Evolutionary conservation across 2,797 vertebrate genomes (phyloP).

Genomic region (Enteromius argenteus): DNA sequence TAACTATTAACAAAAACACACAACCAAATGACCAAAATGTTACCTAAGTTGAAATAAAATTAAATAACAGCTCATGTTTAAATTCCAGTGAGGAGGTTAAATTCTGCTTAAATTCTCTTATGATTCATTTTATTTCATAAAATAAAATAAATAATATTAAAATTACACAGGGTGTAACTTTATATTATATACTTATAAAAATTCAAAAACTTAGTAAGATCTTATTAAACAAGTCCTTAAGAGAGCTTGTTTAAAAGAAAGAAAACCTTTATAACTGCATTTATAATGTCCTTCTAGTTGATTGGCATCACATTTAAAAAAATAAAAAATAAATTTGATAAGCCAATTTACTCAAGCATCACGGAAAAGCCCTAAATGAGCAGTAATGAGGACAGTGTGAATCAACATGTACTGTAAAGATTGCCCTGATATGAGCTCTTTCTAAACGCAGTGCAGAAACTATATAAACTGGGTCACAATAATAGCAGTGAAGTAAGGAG

Average conservation of each 20-base stretch:
- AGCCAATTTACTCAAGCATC: slow-evolving; percentile 14
- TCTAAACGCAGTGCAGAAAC: slow-evolving; percentile 12
- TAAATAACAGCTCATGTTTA: not conserved
- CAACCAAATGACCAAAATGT: not conserved
- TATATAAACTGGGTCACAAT: slow-evolving; percentile 46
- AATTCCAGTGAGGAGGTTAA: not conserved
- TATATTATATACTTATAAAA: not conserved
- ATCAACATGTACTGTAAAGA: slow-evolving; percentile 3
- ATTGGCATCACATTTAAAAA: slow-evolving; percentile 11
- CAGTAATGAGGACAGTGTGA: slow-evolving; percentile 22
- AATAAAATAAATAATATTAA: not conserved
- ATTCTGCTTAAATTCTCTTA: not conserved
- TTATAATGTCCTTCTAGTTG: not conserved
- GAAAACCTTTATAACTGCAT: not conserved
- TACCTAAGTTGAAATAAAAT: not conserved
- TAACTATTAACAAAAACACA: not conserved
- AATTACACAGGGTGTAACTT: not conserved
- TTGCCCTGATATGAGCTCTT: not conserved
- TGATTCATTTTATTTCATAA: not conserved
- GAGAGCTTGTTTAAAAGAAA: not conserved
- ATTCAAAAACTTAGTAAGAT: not conserved
- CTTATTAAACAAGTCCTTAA: not conserved
- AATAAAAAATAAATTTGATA: not conserved
- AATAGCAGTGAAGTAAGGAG: slow-evolving; percentile 7
- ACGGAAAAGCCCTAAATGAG: slow-evolving; percentile 25